Base-by-base conservation (phyloP, 1,140 invertebrate genomes). In the Cherax quadricarinatus region DNA sequence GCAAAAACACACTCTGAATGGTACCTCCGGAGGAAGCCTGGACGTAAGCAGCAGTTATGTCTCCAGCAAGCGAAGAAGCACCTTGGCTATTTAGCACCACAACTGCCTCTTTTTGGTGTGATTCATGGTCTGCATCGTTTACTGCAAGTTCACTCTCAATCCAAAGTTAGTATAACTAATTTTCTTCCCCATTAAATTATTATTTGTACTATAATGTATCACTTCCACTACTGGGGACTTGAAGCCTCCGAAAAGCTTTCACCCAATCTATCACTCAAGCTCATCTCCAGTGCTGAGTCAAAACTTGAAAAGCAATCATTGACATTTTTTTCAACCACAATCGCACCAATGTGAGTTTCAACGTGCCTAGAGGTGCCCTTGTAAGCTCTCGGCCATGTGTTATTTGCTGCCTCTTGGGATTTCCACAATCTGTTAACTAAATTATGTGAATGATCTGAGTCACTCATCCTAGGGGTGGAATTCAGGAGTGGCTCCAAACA, bases 181-280 rank as follows among this genome's bases (percentile, higher is more conserved):
- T 70, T 49, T 82, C 88, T 83, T 48, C 79, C 62, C 82, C 62
- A 66, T 79, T n/a, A 88, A 57, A 24, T 57, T 75, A 21, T 80
- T 14, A 86, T 51, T 57, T 79, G 66, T 57, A 73, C 73, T 73
- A 12, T 86, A 41, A 60, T 49, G 24, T 66, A 70, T 75, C 49
- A 80, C 57, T 79, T 62, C 78, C 89, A 86, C 89, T 86, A 78
- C 62, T 41, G 57, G 49, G 83, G 89, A 86, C 89, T 91, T 49
- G 53, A 78, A 53, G 75, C 49, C 49, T 86, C 89, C 14, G 89
- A 86, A 79, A 73, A 86, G 86, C 89, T 91, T 79, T 86, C 83
- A 91, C 51, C 82, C 62, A 91, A 86, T 85, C 83, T 91, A 86
- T 91, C 89, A 91, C 83, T 91, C 89, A 88, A 57, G 60, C 87